A percentile compares a stretch with the other conserved stretches of the same genome.
Evolutionary conservation across 1,140 invertebrate species (phyloP).

Genomic region (Penaeus indicus): DNA sequence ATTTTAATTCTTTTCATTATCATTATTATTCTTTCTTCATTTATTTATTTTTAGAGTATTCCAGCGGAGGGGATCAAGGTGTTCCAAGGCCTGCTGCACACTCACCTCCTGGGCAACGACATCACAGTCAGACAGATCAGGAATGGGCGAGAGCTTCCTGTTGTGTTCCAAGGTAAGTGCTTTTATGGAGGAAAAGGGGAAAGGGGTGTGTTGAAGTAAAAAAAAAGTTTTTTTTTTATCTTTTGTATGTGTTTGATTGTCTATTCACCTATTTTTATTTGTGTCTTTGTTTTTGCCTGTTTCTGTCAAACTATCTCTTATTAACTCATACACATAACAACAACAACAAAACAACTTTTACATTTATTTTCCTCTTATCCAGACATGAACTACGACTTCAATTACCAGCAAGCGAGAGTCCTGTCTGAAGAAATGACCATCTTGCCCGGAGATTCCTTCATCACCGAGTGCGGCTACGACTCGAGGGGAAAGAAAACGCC

Average conservation of each 20-base stretch:
- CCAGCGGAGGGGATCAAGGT: conserved; percentile 84
- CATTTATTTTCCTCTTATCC: not conserved
- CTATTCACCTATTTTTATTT: not conserved
- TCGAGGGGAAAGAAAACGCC: conserved; percentile 67
- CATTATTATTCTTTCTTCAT: not conserved
- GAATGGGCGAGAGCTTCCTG: conserved; percentile 80
- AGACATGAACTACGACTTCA: conserved; percentile 80
- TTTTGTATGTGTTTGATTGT: too few relatives aligned
- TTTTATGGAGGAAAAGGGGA: too few relatives aligned
- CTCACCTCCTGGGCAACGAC: conserved; percentile 82
- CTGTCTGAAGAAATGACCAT: conserved; percentile 81
- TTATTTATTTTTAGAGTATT: conserved; percentile 69
- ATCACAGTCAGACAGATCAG: conserved; percentile 82
- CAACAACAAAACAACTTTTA: not conserved
- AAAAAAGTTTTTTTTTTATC: too few relatives aligned
- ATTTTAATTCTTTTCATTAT: too few relatives aligned
- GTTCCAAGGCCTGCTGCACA: conserved; percentile 84
- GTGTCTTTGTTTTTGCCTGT: not conserved
- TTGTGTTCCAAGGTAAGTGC: conserved; percentile 77
- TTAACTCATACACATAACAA: not conserved
- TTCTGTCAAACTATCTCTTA: too few relatives aligned
- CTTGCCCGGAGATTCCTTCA: conserved; percentile 82
- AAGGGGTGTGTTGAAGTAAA: too few relatives aligned
- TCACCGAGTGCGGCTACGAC: conserved; percentile 86
- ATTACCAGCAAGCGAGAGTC: conserved; percentile 84